Evolutionary conservation across 1,140 invertebrate genomes (phyloP), one percentile per base, ranked within the genome.

Genomic region (Zaprionus davidi): DNA sequence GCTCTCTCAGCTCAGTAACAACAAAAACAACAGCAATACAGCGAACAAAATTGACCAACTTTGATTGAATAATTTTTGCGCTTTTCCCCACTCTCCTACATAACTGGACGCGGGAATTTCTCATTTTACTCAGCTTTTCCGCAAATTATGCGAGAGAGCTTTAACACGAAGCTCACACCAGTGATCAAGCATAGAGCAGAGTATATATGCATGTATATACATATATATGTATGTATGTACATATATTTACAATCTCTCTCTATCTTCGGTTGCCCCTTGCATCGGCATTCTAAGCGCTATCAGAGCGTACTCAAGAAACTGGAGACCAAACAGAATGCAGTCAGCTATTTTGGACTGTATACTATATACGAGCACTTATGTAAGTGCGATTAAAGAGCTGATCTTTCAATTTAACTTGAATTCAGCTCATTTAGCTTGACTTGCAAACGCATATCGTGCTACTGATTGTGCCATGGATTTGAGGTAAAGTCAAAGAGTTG

Each of bases 51-150:
- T 90, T 90, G 84, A 71, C 66, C 81, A 88, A 84, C 84, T 81
- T 81, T 88, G 84, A 88, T 90, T 88, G 85, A 88, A 88, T 88
- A 88, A 88, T 88, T 79, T 88, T 36, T 78, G 68, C 63, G 62
- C 75, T 44, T 44, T 79, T 51, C 31, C 49, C 67, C 46, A 7
- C 5, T 60, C 46, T 22, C 46, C 46, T 51, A 5, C 13, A 24
- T 13, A 63, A 66, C 60, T 76, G 34, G 41, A 51, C 56, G 71
- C 15, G 71, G 9, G 13, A 67, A 69, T 46, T 46, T 46, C 41
- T 56, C 22, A 56, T 26, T 56, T 56, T 56, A 56, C 53, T 56
- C 6, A 9, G 24, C n/a, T 56, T 56, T 51, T 51, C 46, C 46
- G 17, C 46, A 46, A 46, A 17, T 46, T 17, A 46, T 17, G 41